These are phyloP conservation scores for Hydraecia micacea DNA, from an alignment of 2,888 invertebrate species.

Conservation along the genomic window DNA sequence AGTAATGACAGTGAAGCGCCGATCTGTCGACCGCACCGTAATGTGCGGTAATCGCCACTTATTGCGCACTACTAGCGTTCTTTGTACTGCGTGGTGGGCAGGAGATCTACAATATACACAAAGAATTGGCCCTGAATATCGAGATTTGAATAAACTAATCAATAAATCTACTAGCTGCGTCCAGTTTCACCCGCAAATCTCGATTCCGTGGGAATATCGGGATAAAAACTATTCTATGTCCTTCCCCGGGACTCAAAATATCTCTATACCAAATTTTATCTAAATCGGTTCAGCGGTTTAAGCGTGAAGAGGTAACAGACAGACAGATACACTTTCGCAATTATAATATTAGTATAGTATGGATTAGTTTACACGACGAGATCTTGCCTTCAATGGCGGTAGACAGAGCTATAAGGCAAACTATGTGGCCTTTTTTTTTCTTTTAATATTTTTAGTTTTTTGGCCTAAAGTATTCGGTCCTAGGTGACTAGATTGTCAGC, in stretches of 20 bases:
- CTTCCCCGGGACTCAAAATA: too few species aligned
- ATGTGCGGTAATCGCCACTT: constrained; percentile 72
- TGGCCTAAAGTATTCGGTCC: not conserved
- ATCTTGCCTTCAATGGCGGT: not conserved
- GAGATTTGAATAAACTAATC: not conserved
- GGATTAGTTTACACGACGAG: too few species aligned
- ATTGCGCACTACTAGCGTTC: constrained; percentile 21
- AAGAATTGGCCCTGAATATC: too few species aligned
- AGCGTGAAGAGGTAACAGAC: too few species aligned
- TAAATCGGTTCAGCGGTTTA: too few species aligned
- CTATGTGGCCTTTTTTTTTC: too few species aligned
- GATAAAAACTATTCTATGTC: too few species aligned
- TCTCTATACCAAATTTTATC: too few species aligned
- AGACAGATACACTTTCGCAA: too few species aligned
- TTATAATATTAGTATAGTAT: too few species aligned
- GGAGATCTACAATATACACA: not conserved
- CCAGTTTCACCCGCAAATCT: not conserved
- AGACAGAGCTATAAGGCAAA: not conserved
- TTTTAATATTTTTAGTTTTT: too few species aligned
- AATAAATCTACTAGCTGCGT: not conserved
- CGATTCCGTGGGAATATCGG: too few species aligned
- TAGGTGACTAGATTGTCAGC: not conserved
- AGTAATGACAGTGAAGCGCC: constrained; percentile 61
- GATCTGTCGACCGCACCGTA: constrained; percentile 69
- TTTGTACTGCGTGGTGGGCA: constrained; percentile 10